Percentiles rank a stretch among this genome's conserved stretches.
phyloP scores from a whole-genome alignment of 2,797 vertebrate genomes.

The Lagodon rhomboides region DNA sequence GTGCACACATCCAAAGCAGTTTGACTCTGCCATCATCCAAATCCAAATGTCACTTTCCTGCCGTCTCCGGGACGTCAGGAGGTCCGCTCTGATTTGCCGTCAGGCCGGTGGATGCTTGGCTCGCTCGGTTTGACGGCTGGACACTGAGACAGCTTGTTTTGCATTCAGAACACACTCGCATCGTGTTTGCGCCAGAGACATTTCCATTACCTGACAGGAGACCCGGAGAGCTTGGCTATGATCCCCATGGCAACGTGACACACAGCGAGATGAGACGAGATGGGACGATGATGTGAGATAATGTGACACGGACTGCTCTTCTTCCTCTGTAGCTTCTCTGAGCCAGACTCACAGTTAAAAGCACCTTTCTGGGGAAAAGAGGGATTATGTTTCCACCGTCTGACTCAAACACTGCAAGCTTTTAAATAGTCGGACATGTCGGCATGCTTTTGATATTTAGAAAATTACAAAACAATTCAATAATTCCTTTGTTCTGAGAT shows the following conservation, averaged over 20 bases:
- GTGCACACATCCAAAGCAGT: conserved; percentile 34
- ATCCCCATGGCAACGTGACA: conserved; percentile 63
- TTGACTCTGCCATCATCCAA: conserved; percentile 37
- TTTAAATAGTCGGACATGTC: neutral
- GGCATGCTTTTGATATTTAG: neutral
- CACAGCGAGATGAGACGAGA: conserved; percentile 50
- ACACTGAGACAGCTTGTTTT: conserved; percentile 53
- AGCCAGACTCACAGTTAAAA: neutral
- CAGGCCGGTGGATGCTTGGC: conserved; percentile 45
- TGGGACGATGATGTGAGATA: conserved; percentile 54
- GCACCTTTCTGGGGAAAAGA: neutral
- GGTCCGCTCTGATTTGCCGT: conserved; percentile 54
- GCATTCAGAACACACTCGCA: conserved; percentile 65
- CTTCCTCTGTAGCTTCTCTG: conserved; percentile 11
- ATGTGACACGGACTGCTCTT: conserved; percentile 41
- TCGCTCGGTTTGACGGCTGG: conserved; percentile 44
- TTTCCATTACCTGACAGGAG: conserved; percentile 75
- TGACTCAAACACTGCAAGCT: neutral
- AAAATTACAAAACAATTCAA: neutral
- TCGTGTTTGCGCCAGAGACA: conserved; percentile 61
- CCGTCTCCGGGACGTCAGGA: conserved; percentile 44
- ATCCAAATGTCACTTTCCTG: conserved; percentile 62
- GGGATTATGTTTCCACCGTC: neutral
- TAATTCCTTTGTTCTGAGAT: neutral
- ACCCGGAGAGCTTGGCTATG: conserved; percentile 45